phyloP scores from a whole-genome alignment of 2,113 vertebrate genomes.

The Rhodinocichla rosea region DNA sequence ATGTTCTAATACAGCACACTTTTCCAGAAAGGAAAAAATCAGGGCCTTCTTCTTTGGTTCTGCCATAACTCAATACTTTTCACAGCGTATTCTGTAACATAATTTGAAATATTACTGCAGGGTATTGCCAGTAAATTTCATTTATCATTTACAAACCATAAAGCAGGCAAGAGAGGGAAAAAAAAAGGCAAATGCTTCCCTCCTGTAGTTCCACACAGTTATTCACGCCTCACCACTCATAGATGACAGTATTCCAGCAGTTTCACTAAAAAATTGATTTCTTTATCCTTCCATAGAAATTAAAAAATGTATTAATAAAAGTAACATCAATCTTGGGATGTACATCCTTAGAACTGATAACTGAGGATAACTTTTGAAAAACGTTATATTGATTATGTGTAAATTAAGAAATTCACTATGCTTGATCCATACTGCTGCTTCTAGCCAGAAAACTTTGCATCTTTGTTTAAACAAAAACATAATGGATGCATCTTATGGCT shows the following conservation, averaged over 20 bases:
- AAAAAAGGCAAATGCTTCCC: background rate
- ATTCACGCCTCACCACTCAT: background rate
- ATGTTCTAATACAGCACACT: background rate
- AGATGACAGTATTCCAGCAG: slow-evolving; percentile 3
- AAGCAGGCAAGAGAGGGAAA: background rate
- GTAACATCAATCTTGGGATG: background rate
- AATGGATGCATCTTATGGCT: background rate
- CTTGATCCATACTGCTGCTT: background rate
- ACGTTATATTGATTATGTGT: background rate
- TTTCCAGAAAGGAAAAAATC: background rate
- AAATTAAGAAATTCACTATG: background rate
- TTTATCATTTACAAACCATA: slow-evolving; percentile 54
- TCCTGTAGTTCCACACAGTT: background rate
- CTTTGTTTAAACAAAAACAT: background rate
- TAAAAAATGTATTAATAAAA: background rate
- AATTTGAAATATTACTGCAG: slow-evolving; percentile 38
- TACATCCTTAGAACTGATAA: background rate
- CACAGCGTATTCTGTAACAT: background rate
- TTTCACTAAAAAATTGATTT: background rate
- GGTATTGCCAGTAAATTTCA: slow-evolving; percentile 13
- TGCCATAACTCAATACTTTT: background rate
- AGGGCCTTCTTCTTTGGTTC: background rate
- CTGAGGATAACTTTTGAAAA: background rate
- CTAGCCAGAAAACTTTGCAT: background rate
- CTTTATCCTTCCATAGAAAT: background rate